Base-by-base conservation (phyloP, 2,888 invertebrate species). In the Caenorhabditis afra region DNA sequence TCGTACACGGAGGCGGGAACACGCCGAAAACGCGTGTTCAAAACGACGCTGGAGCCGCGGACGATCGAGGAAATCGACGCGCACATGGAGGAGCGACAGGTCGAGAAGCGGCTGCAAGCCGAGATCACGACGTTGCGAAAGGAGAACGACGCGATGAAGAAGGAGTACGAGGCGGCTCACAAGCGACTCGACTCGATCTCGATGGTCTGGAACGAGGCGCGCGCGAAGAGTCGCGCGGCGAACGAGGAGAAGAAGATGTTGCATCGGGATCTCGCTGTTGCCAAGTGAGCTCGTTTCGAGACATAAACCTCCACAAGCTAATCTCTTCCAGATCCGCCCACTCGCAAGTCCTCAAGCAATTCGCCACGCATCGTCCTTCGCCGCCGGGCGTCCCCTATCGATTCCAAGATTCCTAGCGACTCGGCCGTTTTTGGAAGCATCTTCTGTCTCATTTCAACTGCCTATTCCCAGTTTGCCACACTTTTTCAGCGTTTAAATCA, bases 91-190 rank as follows among this genome's bases (percentile, higher is more conserved):
- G 61, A 73, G 11, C 14, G 62, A 10, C 57, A 73, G 18, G 44
- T 61, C n/a, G 39, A 66, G 52, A 52, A 57, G 45, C 55, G 52
- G 22, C 55, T 79, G 20, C 55, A 67, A 20, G 16, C 44, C 11
- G 79, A 79, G 47, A 73, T 79, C 5, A 23, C n/a, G n/a, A 22
- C 16, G 16, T n/a, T 79, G 23, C 41, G 50, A n/a, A 73, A 79
- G 37, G 62, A 67, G 29, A 79, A 79, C 41, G 73, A 68, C 1
- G 22, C 39, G 49, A 47, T 79, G 67, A 79, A 68, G 47, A 79
- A 73, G 50, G 53, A 35, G 8, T 73, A 68, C 44, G 79, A 79
- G 39, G 20, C 37, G 41, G 41, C 16, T 7, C 65, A 65, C 39
- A 29, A 39, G n/a, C 18, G 52, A 22, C 10, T 41, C 4, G 76